Base-by-base conservation (phyloP, 1,140 invertebrate genomes). In the Drosophila willistoni region DNA sequence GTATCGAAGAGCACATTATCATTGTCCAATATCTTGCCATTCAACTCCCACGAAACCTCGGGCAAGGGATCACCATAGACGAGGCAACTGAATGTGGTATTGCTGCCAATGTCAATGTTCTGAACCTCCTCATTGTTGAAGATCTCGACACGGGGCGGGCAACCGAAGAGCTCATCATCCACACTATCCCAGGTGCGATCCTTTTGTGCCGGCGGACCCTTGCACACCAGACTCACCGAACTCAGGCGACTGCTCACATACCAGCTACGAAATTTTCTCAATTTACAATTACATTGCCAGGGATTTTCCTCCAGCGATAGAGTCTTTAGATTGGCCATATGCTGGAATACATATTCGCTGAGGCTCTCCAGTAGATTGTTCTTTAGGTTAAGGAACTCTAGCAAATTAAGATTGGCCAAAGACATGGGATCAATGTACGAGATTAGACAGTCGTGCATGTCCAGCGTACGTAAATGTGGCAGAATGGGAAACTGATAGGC, bases 211-310 rank as follows among this genome's bases (percentile, higher is more conserved):
- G 91, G 76, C 0, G 96, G 96, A 1, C 94, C 93, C 7, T 92
- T 92, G 83, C 96, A 97, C 1, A 92, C 92, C 41, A 96, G 92
- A 1, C 94, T 93, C n/a, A 94, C 93, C 2, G 95, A 95, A 56
- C 95, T 95, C 3, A 96, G 91, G 13, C 89, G 94, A 64, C 95
- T 95, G 17, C 93, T 93, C 66, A 97, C 93, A 80, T 97, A 94
- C 96, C 97, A 98, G 64, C 94, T 94, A 25, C 96, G 94, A 73
- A 98, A 96, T 14, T 95, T 95, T 57, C 96, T 94, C 56, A 98
- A 91, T 57, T 95, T 94, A 92, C 97, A 98, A 85, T 98, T 97
- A 91, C 97, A 98, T 71, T 94, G 94, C 97, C 97, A 98, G 13
- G 95, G 96, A 90, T 98, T 98, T n/a, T 96, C 95, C 68, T 97